Base-by-base conservation (phyloP, 2,113 vertebrate genomes). In the Aleadryas rufinucha region DNA sequence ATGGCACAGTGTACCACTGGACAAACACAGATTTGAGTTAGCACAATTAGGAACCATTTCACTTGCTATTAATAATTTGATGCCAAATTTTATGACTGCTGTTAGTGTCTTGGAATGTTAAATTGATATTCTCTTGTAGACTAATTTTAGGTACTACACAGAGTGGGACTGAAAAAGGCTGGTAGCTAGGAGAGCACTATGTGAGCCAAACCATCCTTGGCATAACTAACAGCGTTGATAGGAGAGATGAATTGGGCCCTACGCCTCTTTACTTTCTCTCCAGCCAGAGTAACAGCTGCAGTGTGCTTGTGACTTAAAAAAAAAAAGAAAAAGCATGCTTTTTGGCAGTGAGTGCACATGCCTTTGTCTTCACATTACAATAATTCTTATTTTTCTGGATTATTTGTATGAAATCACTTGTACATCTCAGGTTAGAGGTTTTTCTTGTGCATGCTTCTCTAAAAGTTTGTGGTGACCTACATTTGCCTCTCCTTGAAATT, bases 271-370 rank as follows among this genome's bases (percentile, higher is more conserved):
- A 88, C 37, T 95, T 93, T 96, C 88, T 89, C 72, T 87, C 1
- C 31, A 89, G 86, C 42, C 94, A 97, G 72, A 93, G 78, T 59
- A 97, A 97, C 96, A 97, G 97, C 97, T 97, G 97, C 97, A 95
- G 37, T 87, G 49, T 69, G 52, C 83, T 92, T 68, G 54, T 75
- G 89, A 84, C 59, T 74, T 54, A 0, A 39, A 84, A 91, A 95
- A 64, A 53, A 52, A 77, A 79, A 69, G 28, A 56, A 65, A 33
- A 23, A 50, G 20, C 11, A 17, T 64, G 28, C 1, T 66, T 93
- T 93, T 77, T 95, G 78, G 49, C 72, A 80, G 80, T 30, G 22
- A 82, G 27, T 11, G 16, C 26, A 37, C 70, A 91, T 92, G 82
- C 52, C 44, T 93, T 90, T 95, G 17, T 23, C 65, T 89, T 53